These are phyloP conservation scores for Malurus elegans DNA, from an alignment of 2,113 vertebrate genomes.

Conservation along the genomic window DNA sequence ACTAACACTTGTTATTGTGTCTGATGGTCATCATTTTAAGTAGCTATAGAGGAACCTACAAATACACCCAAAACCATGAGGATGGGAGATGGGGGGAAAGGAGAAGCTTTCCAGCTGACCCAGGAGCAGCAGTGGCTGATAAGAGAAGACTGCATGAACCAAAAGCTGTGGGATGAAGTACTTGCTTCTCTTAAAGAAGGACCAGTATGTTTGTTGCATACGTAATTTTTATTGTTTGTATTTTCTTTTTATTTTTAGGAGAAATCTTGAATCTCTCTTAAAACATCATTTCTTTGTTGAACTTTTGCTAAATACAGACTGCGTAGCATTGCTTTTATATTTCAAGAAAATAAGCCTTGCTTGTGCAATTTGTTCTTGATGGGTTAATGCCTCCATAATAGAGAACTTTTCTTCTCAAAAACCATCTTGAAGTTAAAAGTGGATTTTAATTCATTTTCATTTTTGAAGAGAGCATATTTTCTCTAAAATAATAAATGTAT, in stretches of 20 bases:
- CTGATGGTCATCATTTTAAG: constrained; percentile 43
- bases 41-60: constrained; percentile 64
- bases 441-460: neutral
- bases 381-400: neutral
- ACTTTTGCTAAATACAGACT: neutral
- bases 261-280: neutral
- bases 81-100: constrained; percentile 76
- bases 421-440: neutral
- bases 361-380: neutral
- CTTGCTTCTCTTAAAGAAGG: constrained; percentile 89
- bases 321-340: neutral
- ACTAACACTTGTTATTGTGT: neutral
- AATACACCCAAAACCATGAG: constrained; percentile 79
- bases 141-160: constrained; percentile 89
- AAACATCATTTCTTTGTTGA: neutral
- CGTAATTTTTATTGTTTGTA: neutral
- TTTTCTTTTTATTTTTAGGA: neutral
- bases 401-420: neutral
- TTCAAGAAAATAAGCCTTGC: neutral
- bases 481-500: neutral
- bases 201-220: constrained; percentile 80
- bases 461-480: neutral
- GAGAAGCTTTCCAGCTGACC: constrained; percentile 90
- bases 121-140: constrained; percentile 89
- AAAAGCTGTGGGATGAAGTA: constrained; percentile 96